These are phyloP conservation scores for Acomys russatus DNA, from an alignment of 2,797 vertebrate genomes.

Conservation along the genomic window DNA sequence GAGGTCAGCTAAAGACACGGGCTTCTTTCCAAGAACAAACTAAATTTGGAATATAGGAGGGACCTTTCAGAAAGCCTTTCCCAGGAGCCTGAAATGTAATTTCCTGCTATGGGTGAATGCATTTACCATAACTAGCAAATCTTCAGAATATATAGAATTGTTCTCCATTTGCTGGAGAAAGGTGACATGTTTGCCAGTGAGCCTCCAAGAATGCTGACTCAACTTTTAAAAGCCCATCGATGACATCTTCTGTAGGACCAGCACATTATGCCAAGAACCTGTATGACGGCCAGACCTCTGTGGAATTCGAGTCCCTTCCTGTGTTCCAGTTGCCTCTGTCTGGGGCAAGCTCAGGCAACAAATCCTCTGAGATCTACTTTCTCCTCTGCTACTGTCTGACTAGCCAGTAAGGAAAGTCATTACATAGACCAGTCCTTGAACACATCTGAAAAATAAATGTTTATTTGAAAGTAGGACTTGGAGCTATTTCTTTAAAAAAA, in stretches of 20 bases:
- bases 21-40: slow-evolving; percentile 66
- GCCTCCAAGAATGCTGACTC: not conserved
- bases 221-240: not conserved
- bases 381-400: not conserved
- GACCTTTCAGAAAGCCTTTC: slow-evolving; percentile 33
- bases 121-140: slow-evolving; percentile 38
- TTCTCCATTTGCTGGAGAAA: slow-evolving; percentile 6
- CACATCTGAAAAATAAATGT: slow-evolving; percentile 13
- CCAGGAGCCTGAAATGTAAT: slow-evolving; percentile 63
- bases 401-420: not conserved
- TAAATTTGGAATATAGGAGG: slow-evolving; percentile 15
- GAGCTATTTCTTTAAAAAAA: not conserved
- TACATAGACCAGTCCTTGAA: not conserved
- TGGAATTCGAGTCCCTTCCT: slow-evolving; percentile 49
- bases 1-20: slow-evolving; percentile 53
- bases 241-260: not conserved
- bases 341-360: not conserved
- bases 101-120: not conserved
- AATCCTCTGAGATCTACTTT: slow-evolving; percentile 8
- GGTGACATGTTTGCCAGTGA: not conserved
- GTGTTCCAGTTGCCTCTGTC: slow-evolving; percentile 20
- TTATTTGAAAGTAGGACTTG: slow-evolving; percentile 19
- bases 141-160: not conserved
- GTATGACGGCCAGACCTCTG: not conserved
- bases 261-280: not conserved